Percentiles rank a stretch among this genome's conserved stretches.
These are phyloP conservation scores for Notospermus geniculatus DNA, from an alignment of 1,140 invertebrate species.

Conservation along the genomic window DNA sequence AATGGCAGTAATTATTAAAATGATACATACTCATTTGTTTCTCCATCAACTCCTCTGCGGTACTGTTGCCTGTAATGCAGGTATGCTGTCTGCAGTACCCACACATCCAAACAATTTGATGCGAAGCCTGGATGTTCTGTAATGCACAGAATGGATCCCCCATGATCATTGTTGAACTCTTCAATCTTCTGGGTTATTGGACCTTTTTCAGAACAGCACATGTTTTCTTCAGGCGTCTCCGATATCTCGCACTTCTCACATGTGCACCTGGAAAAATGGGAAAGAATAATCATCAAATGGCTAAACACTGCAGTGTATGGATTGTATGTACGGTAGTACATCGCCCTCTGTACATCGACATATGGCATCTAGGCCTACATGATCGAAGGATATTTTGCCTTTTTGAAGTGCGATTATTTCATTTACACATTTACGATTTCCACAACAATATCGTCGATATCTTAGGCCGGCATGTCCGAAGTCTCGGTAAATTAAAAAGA, in stretches of 20 bases:
- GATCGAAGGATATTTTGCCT: too few species aligned
- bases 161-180: not conserved
- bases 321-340: too few species aligned
- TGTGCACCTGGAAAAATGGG: slow-evolving; percentile 8
- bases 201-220: slow-evolving; percentile 6
- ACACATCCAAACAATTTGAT: slow-evolving; percentile 14
- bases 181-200: not conserved
- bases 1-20: not conserved
- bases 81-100: slow-evolving; percentile 17
- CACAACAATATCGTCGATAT: too few species aligned
- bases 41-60: not conserved
- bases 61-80: slow-evolving; percentile 18
- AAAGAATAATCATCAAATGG: too few species aligned
- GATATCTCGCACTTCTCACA: not conserved
- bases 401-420: too few species aligned
- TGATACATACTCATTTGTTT: not conserved
- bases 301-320: too few species aligned
- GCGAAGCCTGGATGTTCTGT: slow-evolving; percentile 12
- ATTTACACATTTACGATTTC: too few species aligned
- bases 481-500: too few species aligned
- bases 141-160: not conserved
- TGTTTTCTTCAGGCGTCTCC: slow-evolving; percentile 4
- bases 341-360: too few species aligned
- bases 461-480: too few species aligned
- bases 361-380: too few species aligned